phyloP scores from a whole-genome alignment of 53 echinoderm and acorn worm genomes.

The Glandiceps talaboti region DNA sequence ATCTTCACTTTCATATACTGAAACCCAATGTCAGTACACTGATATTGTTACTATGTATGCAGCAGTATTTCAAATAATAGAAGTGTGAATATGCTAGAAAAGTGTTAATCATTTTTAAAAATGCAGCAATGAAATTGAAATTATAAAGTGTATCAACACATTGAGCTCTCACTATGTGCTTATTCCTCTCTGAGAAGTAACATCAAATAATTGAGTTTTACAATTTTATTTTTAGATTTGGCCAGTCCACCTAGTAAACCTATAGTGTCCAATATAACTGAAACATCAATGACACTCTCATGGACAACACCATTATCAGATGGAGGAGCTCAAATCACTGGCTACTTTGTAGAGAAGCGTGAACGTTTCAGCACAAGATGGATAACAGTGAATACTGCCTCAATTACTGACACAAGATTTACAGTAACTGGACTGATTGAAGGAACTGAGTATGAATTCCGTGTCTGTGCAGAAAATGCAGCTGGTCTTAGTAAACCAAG shows the following conservation, averaged over 20 bases:
- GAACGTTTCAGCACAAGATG: conserved; percentile 5
- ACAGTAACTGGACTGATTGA: conserved; percentile 3
- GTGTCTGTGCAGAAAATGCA: neutral
- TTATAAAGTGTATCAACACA: no score
- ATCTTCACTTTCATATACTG: no score
- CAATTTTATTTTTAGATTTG: neutral
- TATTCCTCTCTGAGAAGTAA: neutral
- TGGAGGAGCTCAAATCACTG: conserved; percentile 2
- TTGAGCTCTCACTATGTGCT: no score
- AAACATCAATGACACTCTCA: conserved; percentile 2
- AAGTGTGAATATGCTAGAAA: no score
- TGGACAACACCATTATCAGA: conserved; percentile 3
- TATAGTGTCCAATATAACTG: neutral
- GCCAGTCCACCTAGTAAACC: neutral
- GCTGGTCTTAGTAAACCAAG: conserved; percentile 8
- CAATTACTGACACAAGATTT: neutral
- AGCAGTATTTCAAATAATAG: no score
- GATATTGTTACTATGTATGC: no score
- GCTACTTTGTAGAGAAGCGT: conserved; percentile 5
- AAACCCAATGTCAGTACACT: no score
- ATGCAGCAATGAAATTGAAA: no score
- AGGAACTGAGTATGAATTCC: conserved; percentile 30
- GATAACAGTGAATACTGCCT: neutral
- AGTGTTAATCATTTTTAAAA: no score
- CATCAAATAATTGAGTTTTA: neutral